Base-by-base conservation (phyloP, 2,797 vertebrate species). In the Lagorchestes hirsutus region DNA sequence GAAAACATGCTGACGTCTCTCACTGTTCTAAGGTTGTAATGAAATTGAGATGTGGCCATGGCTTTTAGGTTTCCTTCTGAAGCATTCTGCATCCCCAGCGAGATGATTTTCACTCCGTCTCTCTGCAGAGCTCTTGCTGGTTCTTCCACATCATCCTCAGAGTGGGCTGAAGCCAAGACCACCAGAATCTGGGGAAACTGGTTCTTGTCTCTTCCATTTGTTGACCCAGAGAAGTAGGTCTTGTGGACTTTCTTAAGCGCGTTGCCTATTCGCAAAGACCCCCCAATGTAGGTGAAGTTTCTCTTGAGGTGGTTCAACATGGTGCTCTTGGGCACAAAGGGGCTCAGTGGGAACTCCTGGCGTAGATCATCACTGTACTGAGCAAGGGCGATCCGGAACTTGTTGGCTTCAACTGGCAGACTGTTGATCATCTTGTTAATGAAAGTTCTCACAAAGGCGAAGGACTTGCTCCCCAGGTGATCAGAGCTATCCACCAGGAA, bases 401-500 rank as follows among this genome's bases (percentile, higher is more conserved):
- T 97, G 82, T 62, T 93, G 46, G 92, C 46, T 59, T 98, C 98
- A 2, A 99, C 90, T 28, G 99, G 98, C 5, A 99, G 98, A n/a
- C 98, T 98, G 93, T 67, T 98, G 94, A 97, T 56, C 90, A 99
- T 92, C 10, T 93, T 98, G n/a, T 0, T 54, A 27, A 99, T 97
- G 52, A 99, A 34, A 0, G 0, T 59, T 92, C 95, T 98, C 93
- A 99, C 91, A 54, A 98, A 90, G 5, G 98, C 97, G 90, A 99
- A 99, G 54, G 98, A 96, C 55, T 55, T 12, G 2, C 1, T 0
- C 9, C 97, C 98, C 95, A 98, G 95, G 4, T 91, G 93, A 1
- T 99, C 59, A 0, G 98, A 98, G 1, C 98, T 98, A 96, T 99
- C 99, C 96, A 99, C 96, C 95, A 99, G 98, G 96, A 99, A 99